A percentile compares a stretch with the other conserved stretches of the same genome.
Conservation (phyloP, 2,888 invertebrate genomes). For the Mythimna impura region DNA sequence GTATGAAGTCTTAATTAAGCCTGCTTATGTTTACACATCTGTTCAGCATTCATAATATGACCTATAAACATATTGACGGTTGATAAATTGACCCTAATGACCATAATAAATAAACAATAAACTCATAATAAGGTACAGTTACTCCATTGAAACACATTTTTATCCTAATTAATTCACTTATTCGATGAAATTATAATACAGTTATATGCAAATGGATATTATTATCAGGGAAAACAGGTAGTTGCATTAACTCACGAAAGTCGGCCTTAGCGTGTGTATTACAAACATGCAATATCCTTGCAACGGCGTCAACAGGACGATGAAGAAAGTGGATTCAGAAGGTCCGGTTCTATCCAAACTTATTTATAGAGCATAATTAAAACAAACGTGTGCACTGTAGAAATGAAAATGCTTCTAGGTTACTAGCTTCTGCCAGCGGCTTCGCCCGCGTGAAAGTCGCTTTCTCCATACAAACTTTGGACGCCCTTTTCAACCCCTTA, state of each 20-base stretch:
- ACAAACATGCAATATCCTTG: conserved; percentile 66
- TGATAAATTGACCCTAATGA: conserved; percentile 36
- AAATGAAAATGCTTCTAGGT: too few species aligned
- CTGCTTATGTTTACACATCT: conserved; percentile 14
- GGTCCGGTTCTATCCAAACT: background rate
- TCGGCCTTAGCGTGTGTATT: conserved; percentile 50
- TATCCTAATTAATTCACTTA: conserved; percentile 44
- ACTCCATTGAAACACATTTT: conserved; percentile 41
- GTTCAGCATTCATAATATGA: conserved; percentile 31
- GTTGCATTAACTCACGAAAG: conserved; percentile 49
- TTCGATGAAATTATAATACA: conserved; percentile 50
- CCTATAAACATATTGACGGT: conserved; percentile 28
- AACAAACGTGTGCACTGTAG: too few species aligned
- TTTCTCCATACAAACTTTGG: too few species aligned
- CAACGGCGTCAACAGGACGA: conserved; percentile 65
- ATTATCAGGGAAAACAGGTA: conserved; percentile 57
- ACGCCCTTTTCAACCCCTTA: too few species aligned
- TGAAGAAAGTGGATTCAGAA: conserved; percentile 25
- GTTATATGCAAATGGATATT: conserved; percentile 55
- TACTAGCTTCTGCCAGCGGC: too few species aligned
- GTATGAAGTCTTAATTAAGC: conserved; percentile 35
- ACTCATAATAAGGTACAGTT: conserved; percentile 32
- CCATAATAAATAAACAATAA: conserved; percentile 44
- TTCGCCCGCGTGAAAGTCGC: too few species aligned
- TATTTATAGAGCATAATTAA: too few species aligned